Conservation (phyloP, 1,140 invertebrate genomes). For the Musca domestica region DNA sequence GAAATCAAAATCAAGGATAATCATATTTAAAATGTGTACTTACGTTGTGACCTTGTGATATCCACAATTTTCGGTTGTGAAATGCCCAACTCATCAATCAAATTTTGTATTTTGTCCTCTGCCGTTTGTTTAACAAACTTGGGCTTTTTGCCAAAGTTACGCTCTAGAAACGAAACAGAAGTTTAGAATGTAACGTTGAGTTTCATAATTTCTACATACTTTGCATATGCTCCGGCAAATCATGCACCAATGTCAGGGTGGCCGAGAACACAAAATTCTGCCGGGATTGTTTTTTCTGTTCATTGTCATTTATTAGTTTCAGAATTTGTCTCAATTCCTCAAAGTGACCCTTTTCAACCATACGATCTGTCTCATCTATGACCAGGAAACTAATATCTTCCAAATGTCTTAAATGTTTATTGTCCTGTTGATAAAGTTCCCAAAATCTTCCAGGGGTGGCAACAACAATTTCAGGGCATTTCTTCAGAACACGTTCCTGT, state of each 20-base stretch:
- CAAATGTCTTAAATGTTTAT: slow-evolving; percentile 71
- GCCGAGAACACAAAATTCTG: slow-evolving; percentile 99
- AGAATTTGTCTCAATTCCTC: slow-evolving; percentile 84
- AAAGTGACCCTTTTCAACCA: slow-evolving; percentile 97
- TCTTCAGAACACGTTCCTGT: slow-evolving; percentile 80
- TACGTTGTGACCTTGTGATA: slow-evolving; percentile 64
- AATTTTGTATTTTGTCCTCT: slow-evolving; percentile 68
- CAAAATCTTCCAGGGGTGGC: slow-evolving; percentile 94
- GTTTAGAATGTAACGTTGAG: not conserved
- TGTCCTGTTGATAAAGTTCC: slow-evolving; percentile 82
- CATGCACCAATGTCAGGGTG: slow-evolving; percentile 88
- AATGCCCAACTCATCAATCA: slow-evolving; percentile 75
- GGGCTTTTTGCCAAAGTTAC: slow-evolving; percentile 53
- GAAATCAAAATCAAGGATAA: not conserved
- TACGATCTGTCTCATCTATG: slow-evolving; percentile 98
- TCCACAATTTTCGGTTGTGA: slow-evolving; percentile 91
- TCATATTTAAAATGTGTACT: slow-evolving; percentile 21
- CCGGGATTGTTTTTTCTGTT: slow-evolving; percentile 59
- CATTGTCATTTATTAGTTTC: slow-evolving; percentile 73
- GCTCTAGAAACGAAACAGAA: slow-evolving; percentile 33
- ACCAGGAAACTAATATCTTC: slow-evolving; percentile 78
- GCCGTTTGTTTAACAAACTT: slow-evolving; percentile 68
- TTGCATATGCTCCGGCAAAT: slow-evolving; percentile 73
- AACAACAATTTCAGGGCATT: slow-evolving; percentile 88
- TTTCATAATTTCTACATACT: slow-evolving; percentile 53